These are phyloP conservation scores for Bettongia penicillata DNA, from an alignment of 2,113 vertebrate genomes.

Conservation along the genomic window DNA sequence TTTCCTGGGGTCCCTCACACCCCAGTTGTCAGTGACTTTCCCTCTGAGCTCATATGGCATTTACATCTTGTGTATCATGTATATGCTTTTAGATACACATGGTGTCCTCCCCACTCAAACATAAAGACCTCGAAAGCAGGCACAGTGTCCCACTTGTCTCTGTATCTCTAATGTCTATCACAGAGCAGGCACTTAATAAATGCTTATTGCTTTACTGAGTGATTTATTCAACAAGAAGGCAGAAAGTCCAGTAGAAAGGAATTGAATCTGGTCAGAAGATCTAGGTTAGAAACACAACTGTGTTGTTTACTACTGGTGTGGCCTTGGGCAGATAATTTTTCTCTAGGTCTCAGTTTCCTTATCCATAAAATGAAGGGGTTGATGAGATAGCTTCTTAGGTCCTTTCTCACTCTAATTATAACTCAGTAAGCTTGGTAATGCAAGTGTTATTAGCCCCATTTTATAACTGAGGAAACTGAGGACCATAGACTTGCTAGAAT, in stretches of 20 bases:
- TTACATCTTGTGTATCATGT: not conserved
- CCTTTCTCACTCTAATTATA: not conserved
- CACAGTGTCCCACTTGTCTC: not conserved
- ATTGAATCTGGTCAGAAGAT: not conserved
- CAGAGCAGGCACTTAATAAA: not conserved
- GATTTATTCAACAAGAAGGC: not conserved
- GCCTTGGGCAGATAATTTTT: not conserved
- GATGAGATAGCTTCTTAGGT: no score
- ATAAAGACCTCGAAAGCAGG: not conserved
- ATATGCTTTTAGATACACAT: not conserved
- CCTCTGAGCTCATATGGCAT: not conserved
- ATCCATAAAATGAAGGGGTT: not conserved
- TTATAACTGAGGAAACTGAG: not conserved
- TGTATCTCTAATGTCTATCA: not conserved
- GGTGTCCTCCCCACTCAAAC: not conserved
- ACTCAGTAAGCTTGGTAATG: not conserved
- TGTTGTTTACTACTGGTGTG: not conserved
- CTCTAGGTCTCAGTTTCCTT: not conserved
- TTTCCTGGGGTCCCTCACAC: not conserved
- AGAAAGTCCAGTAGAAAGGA: not conserved
- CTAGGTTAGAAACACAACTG: not conserved
- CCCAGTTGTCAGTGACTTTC: not conserved
- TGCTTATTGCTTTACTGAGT: not conserved
- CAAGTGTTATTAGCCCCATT: not conserved
- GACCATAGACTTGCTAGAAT: not conserved